A percentile compares a stretch with the other conserved stretches of the same genome.
phyloP scores from a whole-genome alignment of 2,113 vertebrate species.

The Odobenus rosmarus region DNA sequence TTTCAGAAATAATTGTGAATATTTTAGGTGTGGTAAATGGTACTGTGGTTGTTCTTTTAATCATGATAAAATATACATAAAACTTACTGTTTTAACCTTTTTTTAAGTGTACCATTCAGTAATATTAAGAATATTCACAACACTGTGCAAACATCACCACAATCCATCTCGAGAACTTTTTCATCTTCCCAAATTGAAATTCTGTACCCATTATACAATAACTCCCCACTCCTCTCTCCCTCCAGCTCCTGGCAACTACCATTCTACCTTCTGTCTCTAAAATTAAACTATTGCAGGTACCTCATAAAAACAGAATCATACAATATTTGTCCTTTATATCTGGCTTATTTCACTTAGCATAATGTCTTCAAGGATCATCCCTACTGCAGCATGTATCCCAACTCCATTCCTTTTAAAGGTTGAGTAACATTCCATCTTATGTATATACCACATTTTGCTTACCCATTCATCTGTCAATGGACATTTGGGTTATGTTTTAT shows the following conservation, averaged over 20 bases:
- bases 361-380: not conserved
- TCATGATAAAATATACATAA: not conserved
- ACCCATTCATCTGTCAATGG: not conserved
- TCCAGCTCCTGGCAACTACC: not conserved
- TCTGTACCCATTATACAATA: not conserved
- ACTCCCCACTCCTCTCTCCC: not conserved
- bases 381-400: not conserved
- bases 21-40: not conserved
- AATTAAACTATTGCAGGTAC: not conserved
- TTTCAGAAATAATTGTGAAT: not conserved
- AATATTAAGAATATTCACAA: not conserved
- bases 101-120: not conserved
- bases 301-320: not conserved
- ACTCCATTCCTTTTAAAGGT: not conserved
- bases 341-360: not conserved
- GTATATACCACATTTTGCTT: not conserved
- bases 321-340: not conserved
- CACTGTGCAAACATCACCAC: too few relatives aligned
- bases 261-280: not conserved
- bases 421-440: not conserved
- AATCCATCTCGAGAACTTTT: not conserved
- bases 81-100: not conserved
- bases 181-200: slow-evolving; percentile 35
- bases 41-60: not conserved
- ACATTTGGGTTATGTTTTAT: not conserved